These are phyloP conservation scores for Tetranychus urticae DNA, from an alignment of 1,140 invertebrate genomes.

Conservation along the genomic window DNA sequence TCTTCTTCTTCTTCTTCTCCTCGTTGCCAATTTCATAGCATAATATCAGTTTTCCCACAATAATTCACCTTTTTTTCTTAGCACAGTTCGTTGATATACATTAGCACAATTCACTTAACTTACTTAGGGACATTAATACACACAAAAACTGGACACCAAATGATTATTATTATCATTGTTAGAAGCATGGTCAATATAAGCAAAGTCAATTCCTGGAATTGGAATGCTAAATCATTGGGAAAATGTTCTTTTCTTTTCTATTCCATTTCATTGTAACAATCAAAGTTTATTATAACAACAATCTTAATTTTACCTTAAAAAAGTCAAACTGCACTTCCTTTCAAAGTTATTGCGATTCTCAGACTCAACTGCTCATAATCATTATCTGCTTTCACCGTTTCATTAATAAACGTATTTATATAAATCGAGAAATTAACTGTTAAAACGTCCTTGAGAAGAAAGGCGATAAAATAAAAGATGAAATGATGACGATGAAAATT, in stretches of 20 bases:
- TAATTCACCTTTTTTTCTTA: too few relatives aligned
- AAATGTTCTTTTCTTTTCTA: not conserved
- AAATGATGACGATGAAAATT: too few relatives aligned
- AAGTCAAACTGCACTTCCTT: too few relatives aligned
- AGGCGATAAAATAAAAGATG: not conserved
- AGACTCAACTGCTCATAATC: not conserved
- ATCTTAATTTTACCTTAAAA: not conserved
- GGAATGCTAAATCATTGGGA: not conserved
- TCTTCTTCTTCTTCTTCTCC: too few relatives aligned
- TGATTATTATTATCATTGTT: not conserved
- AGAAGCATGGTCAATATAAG: not conserved
- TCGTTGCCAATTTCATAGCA: too few relatives aligned
- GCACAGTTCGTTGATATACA: too few relatives aligned
- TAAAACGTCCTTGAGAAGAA: not conserved
- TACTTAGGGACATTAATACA: too few relatives aligned
- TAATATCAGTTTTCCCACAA: too few relatives aligned
- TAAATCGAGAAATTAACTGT: not conserved
- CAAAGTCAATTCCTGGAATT: not conserved
- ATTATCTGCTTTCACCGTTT: not conserved
- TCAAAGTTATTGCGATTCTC: not conserved
- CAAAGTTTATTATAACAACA: not conserved
- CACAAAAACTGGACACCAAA: not conserved
- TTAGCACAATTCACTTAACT: too few relatives aligned
- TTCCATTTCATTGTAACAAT: not conserved
- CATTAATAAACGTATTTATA: not conserved